Conservation (phyloP, 2,113 vertebrate genomes). For the Grammomys dolichurus region DNA sequence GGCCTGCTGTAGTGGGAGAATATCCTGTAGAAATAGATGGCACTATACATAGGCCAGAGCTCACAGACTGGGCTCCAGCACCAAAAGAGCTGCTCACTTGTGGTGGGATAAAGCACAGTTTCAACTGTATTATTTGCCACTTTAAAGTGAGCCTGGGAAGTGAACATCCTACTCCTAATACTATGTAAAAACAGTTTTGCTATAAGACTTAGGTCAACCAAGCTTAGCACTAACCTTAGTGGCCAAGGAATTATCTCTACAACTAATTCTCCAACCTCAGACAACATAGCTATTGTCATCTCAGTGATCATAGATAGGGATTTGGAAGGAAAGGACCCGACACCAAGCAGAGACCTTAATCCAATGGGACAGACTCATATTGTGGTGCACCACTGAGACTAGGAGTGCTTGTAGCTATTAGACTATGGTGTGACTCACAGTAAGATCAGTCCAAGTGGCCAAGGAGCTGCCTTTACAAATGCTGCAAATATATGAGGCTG, state of each 20-base stretch:
- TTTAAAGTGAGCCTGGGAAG: neutral
- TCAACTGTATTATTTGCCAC: neutral
- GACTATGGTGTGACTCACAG: neutral
- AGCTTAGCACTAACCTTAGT: neutral
- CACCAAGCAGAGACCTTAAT: neutral
- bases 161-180: neutral
- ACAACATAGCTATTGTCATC: neutral
- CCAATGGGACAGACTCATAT: neutral
- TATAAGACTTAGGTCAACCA: neutral
- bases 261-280: neutral
- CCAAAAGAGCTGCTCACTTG: neutral
- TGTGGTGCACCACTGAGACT: neutral
- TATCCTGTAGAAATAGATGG: neutral
- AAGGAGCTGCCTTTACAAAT: neutral
- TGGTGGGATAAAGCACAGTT: neutral
- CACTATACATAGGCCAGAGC: neutral
- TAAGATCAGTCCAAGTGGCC: neutral
- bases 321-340: neutral
- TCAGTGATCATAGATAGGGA: neutral
- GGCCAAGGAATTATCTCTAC: neutral
- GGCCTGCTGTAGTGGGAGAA: neutral
- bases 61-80: neutral
- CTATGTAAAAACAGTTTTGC: neutral
- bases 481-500: neutral
- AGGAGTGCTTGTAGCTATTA: neutral